Evolutionary conservation across 2,797 vertebrate species (phyloP), one percentile per base, ranked within the genome.

Genomic region (Myotis planiceps): DNA sequence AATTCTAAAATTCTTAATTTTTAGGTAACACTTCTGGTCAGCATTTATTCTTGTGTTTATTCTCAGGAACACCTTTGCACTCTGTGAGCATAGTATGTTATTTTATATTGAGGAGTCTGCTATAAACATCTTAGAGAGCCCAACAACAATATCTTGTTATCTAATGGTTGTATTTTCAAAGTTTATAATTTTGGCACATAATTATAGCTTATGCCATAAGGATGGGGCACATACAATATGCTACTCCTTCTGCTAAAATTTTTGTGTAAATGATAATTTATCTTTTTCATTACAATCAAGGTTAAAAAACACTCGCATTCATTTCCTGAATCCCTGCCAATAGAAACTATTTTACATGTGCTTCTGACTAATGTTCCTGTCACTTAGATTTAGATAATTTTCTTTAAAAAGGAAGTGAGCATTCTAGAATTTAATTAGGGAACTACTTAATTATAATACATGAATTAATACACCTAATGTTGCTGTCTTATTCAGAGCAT

Each of bases 181-280:
- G 55, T 94, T 92, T 88, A 90, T 76, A 13, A 83, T 94, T 87
- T 93, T 85, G 86, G 47, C 91, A 95, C 94, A n/a, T 66, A 94
- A 88, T 39, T 90, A 0, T 86, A 89, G 9, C 12, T 85, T 37
- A 60, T 75, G 60, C 39, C 91, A 91, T 94, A 88, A 29, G 79
- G 71, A 92, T 58, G 80, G 21, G 66, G 9, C 32, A 6, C 23
- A 13, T 90, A 76, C 82, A 96, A 95, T 96, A 96, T 97, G 96
- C 23, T 96, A 84, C 79, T 93, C 92, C 92, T 97, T 97, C 86
- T 97, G 94, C 83, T 95, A 82, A 83, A 71, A 75, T 92, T 92
- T 96, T 75, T 91, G 18, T 82, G n/a, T 78, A 63, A 63, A 37
- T 72, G 71, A 83, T 84, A 91, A 60, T 95, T 95, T 95, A 90